Evolutionary conservation across 2,797 vertebrate genomes (phyloP).

Genomic region (Schizopygopsis malacanthus): DNA sequence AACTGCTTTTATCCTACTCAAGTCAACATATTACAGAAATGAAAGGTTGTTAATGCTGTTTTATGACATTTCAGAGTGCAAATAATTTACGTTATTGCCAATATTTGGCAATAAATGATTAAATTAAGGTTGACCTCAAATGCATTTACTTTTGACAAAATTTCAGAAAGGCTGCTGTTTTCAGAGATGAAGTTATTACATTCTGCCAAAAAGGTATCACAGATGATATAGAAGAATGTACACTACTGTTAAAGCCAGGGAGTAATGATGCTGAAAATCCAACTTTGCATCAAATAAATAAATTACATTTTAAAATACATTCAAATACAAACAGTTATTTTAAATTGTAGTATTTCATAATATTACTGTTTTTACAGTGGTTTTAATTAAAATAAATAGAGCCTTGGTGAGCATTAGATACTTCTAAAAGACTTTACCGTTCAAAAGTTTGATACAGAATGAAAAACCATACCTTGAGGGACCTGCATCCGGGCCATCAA

Average conservation of each 20-base stretch:
- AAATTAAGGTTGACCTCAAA: background rate
- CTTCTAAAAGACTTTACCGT: too few relatives aligned
- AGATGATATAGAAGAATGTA: background rate
- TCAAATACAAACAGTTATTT: too few relatives aligned
- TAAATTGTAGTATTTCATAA: too few relatives aligned
- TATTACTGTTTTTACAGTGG: too few relatives aligned
- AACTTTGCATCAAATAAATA: too few relatives aligned
- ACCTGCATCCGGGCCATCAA: constrained; percentile 92
- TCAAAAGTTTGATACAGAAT: too few relatives aligned
- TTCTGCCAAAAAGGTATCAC: background rate
- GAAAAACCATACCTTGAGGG: constrained; percentile 83
- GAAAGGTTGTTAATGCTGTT: background rate
- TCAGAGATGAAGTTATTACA: background rate
- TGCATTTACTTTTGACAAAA: background rate
- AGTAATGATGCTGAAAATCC: too few relatives aligned
- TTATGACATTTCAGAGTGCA: background rate
- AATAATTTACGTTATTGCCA: background rate
- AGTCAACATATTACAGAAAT: background rate
- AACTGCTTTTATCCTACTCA: background rate
- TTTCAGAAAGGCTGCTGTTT: background rate
- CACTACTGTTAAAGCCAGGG: background rate
- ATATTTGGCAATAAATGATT: background rate
- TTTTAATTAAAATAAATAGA: too few relatives aligned
- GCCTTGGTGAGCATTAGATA: too few relatives aligned
- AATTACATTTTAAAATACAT: too few relatives aligned